These are phyloP conservation scores for Venustaconcha ellipsiformis DNA, from an alignment of 1,140 invertebrate genomes.

Conservation along the genomic window DNA sequence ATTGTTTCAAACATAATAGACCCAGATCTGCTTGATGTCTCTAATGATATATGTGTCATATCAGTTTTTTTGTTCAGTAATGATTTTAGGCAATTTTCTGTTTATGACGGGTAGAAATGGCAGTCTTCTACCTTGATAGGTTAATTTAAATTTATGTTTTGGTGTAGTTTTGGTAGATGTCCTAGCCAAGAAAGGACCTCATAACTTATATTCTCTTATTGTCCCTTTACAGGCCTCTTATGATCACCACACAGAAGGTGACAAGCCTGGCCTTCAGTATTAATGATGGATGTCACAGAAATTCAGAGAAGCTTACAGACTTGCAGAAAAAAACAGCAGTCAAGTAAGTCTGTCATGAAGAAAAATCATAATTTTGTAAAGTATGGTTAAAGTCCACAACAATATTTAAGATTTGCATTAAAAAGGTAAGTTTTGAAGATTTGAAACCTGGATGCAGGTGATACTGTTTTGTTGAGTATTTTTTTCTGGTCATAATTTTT, in stretches of 20 bases:
- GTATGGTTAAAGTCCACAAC: too few species aligned
- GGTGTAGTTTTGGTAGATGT: background rate
- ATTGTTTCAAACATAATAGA: too few species aligned
- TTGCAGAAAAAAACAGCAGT: conserved; percentile 26
- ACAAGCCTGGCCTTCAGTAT: conserved; percentile 32
- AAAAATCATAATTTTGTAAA: too few species aligned
- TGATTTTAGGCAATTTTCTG: background rate
- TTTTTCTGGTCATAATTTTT: too few species aligned
- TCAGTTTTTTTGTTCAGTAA: background rate
- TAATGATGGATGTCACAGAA: conserved; percentile 24
- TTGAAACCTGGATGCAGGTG: too few species aligned
- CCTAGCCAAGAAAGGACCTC: background rate
- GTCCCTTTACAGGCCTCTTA: conserved; percentile 11
- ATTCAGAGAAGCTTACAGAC: conserved; percentile 29
- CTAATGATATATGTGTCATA: too few species aligned
- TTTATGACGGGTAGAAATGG: background rate
- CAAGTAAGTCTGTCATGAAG: conserved; percentile 12
- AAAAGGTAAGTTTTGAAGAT: too few species aligned
- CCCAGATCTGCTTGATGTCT: too few species aligned
- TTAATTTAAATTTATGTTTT: background rate
- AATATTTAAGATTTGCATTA: too few species aligned
- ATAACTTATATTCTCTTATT: background rate
- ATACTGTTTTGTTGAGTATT: too few species aligned
- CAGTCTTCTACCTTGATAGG: background rate
- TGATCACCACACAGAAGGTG: conserved; percentile 30